phyloP scores from a whole-genome alignment of 2,113 vertebrate genomes.

The Eulacestoma nigropectus region DNA sequence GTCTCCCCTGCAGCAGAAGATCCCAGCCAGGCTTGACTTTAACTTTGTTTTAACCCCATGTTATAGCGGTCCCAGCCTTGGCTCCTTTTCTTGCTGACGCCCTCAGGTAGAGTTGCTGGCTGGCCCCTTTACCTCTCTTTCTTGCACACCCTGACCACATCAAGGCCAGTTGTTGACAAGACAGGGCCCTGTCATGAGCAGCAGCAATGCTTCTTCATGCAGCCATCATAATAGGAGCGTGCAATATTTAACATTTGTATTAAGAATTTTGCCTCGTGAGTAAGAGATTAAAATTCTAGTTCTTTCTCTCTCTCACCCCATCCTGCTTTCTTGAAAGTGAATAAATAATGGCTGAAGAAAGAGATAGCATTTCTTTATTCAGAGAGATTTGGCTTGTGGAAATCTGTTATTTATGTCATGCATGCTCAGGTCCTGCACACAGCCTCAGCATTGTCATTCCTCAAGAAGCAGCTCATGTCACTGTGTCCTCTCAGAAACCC shows the following conservation, averaged over 20 bases:
- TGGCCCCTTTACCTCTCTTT: not conserved
- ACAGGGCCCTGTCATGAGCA: not conserved
- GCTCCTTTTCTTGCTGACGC: not conserved
- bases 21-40: not conserved
- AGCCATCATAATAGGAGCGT: not conserved
- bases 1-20: not conserved
- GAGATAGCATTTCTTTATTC: not conserved
- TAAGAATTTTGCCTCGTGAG: not conserved
- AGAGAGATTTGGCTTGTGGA: not conserved
- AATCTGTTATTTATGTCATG: not conserved
- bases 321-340: not conserved
- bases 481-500: not conserved
- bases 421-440: not conserved
- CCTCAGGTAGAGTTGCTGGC: not conserved
- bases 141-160: not conserved
- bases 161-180: not conserved
- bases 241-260: not conserved
- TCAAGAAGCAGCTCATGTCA: not conserved
- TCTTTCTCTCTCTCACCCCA: not conserved
- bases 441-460: not conserved
- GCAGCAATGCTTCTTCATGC: not conserved
- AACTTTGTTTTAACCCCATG: not conserved
- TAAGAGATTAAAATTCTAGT: not conserved
- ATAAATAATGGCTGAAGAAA: not conserved
- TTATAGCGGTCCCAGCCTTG: not conserved